Base-by-base conservation (phyloP, 2,113 vertebrate genomes). In the Atractosteus spatula region DNA sequence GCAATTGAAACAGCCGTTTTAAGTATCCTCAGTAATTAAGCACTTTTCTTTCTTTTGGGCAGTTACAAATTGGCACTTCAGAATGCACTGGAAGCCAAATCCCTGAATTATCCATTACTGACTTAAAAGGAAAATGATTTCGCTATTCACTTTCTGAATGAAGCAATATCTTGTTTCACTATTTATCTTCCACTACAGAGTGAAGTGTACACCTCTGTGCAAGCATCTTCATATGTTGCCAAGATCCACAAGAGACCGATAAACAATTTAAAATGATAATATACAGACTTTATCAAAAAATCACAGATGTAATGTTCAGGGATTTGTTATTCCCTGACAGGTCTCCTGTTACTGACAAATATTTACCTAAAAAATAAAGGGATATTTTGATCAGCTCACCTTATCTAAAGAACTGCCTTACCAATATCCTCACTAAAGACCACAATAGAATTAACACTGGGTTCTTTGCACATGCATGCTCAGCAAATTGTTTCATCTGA, bases 211-310 rank as follows among this genome's bases (percentile, higher is more conserved):
- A 47, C 45, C 4, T 47, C 64, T 66, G 42, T n/a, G 64, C 7
- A 8, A 44, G 43, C 64, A 45, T n/a, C 45, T 47, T 10, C 5
- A 51, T 7, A 51, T 51, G 2, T 29, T 29, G 29, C 29, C 29
- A 43, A 6, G 62, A 13, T 65, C 7, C 62, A 42, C 62, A 12
- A 41, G 62, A 64, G 62, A 43, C 41, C 43, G 62, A 64, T 42
- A 64, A 64, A 45, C 3, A 44, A 7, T 65, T 66, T 66, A 66
- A 66, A 14, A 47, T 14, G 42, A 66, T 44, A 66, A 66, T 44
- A 66, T 44, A 66, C 43, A 64, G 43, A 43, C 62, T 42, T 42
- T 64, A 44, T 13, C 43, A 66, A 14, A 47, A 66, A 45, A 66
- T 66, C 64, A 66, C 64, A 47, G 44, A 47, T 41, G n/a, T 14